These are phyloP conservation scores for Nycticryphes semicollaris DNA, from an alignment of 2,113 vertebrate species.

Conservation along the genomic window DNA sequence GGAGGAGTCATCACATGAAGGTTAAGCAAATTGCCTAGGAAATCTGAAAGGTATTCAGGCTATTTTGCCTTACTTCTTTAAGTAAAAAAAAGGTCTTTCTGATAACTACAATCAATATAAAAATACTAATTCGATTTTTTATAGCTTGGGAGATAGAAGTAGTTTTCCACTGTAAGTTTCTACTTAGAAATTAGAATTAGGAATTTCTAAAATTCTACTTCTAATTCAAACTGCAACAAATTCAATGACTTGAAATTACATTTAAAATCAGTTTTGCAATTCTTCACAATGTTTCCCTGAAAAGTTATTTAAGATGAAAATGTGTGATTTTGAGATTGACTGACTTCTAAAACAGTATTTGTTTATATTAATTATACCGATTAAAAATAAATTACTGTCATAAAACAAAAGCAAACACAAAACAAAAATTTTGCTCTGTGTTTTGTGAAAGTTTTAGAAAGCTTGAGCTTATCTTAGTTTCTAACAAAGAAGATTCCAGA, in stretches of 20 bases:
- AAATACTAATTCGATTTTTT: not conserved
- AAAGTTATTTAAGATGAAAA: not conserved
- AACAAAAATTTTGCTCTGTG: not conserved
- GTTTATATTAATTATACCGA: not conserved
- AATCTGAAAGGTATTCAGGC: not conserved
- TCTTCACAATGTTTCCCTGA: not conserved
- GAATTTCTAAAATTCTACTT: not conserved
- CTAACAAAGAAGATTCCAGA: not conserved
- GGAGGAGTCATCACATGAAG: not conserved
- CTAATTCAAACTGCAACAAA: not conserved
- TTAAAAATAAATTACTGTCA: not conserved
- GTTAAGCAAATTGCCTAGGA: not conserved
- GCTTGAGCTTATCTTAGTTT: not conserved
- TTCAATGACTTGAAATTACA: not conserved
- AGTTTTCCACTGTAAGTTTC: not conserved
- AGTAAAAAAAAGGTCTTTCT: not conserved
- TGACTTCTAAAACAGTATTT: not conserved
- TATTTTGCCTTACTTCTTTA: not conserved
- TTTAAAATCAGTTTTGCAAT: not conserved
- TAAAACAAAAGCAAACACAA: not conserved
- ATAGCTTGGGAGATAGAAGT: not conserved
- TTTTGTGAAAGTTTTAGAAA: not conserved
- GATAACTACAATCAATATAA: not conserved
- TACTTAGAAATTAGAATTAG: not conserved
- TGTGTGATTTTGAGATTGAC: not conserved